Evolutionary conservation across 1,140 invertebrate genomes (phyloP).

Genomic region (Stegodyphus dumicola): DNA sequence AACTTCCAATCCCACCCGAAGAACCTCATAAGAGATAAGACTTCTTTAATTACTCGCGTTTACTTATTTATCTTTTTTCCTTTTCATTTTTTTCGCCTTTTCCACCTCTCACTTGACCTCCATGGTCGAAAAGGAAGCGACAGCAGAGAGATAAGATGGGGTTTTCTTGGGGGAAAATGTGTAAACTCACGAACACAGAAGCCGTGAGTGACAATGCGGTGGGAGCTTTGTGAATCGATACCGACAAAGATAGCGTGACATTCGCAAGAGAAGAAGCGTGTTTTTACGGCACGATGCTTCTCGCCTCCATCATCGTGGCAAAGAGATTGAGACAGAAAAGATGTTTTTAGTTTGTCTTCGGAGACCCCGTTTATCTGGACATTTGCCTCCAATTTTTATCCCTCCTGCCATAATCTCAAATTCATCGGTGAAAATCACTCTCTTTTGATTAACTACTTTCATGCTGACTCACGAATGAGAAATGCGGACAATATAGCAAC

Average conservation of each 20-base stretch:
- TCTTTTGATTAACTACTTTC: no score
- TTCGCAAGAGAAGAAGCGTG: no score
- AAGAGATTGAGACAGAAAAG: no score
- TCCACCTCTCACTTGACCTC: slow-evolving; percentile 26
- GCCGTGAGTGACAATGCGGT: slow-evolving; percentile 28
- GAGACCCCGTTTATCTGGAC: neutral
- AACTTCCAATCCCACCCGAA: no score
- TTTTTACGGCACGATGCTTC: no score
- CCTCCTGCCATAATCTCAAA: neutral
- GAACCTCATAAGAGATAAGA: neutral
- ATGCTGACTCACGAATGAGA: no score
- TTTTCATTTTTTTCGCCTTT: neutral
- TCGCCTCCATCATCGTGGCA: no score
- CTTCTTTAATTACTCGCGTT: slow-evolving; percentile 39
- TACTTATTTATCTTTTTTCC: slow-evolving; percentile 12
- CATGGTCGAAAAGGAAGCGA: neutral
- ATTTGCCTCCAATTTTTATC: neutral
- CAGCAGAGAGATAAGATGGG: slow-evolving; percentile 10
- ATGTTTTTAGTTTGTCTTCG: no score
- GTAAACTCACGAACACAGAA: slow-evolving; percentile 22
- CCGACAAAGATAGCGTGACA: neutral
- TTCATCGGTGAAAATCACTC: no score
- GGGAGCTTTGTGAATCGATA: neutral
- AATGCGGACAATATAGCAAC: no score
- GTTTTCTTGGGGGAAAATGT: neutral